These are phyloP conservation scores for Ranitomeya imitator DNA, from an alignment of 2,113 vertebrate genomes.

Conservation along the genomic window DNA sequence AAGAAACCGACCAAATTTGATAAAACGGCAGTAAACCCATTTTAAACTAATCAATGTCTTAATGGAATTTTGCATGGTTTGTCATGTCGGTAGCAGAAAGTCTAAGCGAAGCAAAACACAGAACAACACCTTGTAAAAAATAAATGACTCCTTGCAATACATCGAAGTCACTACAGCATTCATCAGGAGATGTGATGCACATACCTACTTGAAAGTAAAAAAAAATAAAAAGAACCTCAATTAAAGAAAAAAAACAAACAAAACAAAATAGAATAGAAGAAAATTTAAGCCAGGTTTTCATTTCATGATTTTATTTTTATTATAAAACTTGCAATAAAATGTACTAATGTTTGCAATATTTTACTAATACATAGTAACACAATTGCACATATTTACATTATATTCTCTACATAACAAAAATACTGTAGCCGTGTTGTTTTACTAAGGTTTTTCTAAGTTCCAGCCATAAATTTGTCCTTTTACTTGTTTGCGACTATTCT, in stretches of 20 bases:
- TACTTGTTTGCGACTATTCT: slow-evolving; percentile 59
- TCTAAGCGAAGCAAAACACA: too few relatives aligned
- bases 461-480: slow-evolving; percentile 60
- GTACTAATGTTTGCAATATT: slow-evolving; percentile 77
- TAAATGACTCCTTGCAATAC: too few relatives aligned
- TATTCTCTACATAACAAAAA: slow-evolving; percentile 83
- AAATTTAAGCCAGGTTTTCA: not conserved
- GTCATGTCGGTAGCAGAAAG: too few relatives aligned
- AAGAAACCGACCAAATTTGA: too few relatives aligned
- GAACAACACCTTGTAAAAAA: too few relatives aligned
- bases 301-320: slow-evolving; percentile 19
- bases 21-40: too few relatives aligned
- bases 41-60: too few relatives aligned
- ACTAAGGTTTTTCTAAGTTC: slow-evolving; percentile 73
- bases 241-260: not conserved
- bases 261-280: not conserved
- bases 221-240: too few relatives aligned
- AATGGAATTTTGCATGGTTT: too few relatives aligned
- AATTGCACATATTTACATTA: slow-evolving; percentile 80
- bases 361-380: slow-evolving; percentile 79
- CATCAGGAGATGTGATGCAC: too few relatives aligned
- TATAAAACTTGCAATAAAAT: slow-evolving; percentile 68
- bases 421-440: slow-evolving; percentile 72
- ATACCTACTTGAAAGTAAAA: not conserved
- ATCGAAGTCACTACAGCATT: too few relatives aligned